phyloP scores from a whole-genome alignment of 1,140 invertebrate genomes.

The Diorhabda carinulata region DNA sequence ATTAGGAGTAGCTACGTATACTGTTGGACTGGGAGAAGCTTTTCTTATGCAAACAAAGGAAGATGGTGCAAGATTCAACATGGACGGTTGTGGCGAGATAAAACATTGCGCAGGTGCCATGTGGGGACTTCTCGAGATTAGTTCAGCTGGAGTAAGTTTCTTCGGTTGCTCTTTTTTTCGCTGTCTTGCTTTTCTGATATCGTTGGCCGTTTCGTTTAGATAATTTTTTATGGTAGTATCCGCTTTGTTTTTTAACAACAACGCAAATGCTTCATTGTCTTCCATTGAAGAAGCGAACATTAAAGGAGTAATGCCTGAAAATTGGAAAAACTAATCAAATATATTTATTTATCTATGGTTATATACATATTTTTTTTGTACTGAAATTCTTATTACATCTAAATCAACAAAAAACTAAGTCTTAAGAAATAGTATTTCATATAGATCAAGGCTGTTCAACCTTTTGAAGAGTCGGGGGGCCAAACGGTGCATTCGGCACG shows the following conservation, averaged over 20 bases:
- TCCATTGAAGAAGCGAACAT: constrained; percentile 42
- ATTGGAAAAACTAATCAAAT: not conserved
- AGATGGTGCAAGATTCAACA: constrained; percentile 9
- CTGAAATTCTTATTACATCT: not conserved
- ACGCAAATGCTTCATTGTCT: constrained; percentile 26
- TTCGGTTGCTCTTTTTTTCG: constrained; percentile 14
- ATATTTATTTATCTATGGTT: constrained; percentile 2
- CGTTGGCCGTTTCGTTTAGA: constrained; percentile 29
- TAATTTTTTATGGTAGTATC: constrained; percentile 31
- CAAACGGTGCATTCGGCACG: no score
- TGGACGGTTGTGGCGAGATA: constrained; percentile 2
- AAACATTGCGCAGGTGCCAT: constrained; percentile 16
- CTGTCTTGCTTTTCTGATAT: constrained; percentile 25
- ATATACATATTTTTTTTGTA: constrained; percentile 8
- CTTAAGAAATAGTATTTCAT: no score
- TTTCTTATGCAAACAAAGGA: constrained; percentile 12
- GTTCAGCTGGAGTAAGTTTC: constrained; percentile 8
- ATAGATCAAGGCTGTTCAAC: no score
- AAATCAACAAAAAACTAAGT: no score
- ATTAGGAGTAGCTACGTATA: constrained; percentile 22
- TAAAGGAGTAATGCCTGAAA: constrained; percentile 39
- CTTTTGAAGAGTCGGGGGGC: no score
- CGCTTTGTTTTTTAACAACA: constrained; percentile 31
- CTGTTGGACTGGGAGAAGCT: constrained; percentile 12
- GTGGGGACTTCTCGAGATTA: constrained; percentile 14